Base-by-base conservation (phyloP, 2,888 invertebrate genomes). In the Desoria tigrina region DNA sequence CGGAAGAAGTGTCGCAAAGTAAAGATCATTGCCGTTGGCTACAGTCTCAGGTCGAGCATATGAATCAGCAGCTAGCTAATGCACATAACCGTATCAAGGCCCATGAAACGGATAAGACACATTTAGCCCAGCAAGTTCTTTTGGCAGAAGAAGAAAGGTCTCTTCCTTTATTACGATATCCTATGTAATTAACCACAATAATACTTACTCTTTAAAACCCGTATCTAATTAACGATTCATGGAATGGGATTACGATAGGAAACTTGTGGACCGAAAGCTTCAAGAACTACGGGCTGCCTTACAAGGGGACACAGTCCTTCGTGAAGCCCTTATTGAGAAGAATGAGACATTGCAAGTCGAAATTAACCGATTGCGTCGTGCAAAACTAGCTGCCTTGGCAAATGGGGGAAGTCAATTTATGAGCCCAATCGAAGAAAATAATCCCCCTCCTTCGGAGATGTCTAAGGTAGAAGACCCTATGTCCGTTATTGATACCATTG, bases 21-120 rank as follows among this genome's bases (percentile, higher is more conserved):
- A 73, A 70, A 45, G 71, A 73, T 11, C 72, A 72, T 26, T 72
- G 71, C 32, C 60, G 51, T 56, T 75, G 73, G 73, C 63, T 73
- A 16, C 69, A 73, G 42, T 28, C 56, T 11, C 75, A 75, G 63
- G 51, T 75, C 32, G 73, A 75, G 4, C 65, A 69, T 24, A 58
- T 75, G 24, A 75, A 72, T 54, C 18, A n/a, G 21, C 75, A 75
- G 59, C 42, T 75, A 23, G 45, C 37, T 11, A 71, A 73, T n/a
- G 66, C 71, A 7, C 75, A 73, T 42, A 71, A 73, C 9, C 39
- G 67, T 16, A 63, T 72, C n/a, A 73, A 75, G 32, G 18, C 23
- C 6, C 68, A 72, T 27, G 73, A 75, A 59, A 67, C 64, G 21
- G 75, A 75, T 27, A 75, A 73, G 55, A 16, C 66, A 11, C 21